Evolutionary conservation across 2,113 vertebrate genomes (phyloP).

Genomic region (Aythya baeri): DNA sequence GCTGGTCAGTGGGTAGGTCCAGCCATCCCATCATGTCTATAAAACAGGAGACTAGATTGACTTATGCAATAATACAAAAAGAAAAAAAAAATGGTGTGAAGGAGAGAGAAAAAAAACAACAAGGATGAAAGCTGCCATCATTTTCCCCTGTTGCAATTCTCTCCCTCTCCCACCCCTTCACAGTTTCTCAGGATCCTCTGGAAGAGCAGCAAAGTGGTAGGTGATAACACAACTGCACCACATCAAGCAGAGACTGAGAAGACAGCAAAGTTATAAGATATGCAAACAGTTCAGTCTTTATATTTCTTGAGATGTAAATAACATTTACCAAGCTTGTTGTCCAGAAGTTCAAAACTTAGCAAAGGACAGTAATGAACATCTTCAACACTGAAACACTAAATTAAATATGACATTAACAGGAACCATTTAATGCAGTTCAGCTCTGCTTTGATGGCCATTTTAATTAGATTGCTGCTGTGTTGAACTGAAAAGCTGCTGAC

Average conservation of each 20-base stretch:
- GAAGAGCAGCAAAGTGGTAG: not conserved
- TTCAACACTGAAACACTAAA: slow-evolving; percentile 59
- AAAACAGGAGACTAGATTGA: not conserved
- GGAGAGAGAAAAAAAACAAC: not conserved
- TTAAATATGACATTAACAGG: slow-evolving; percentile 75
- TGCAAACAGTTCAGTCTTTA: not conserved
- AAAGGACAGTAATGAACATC: slow-evolving; percentile 57
- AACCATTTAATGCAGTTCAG: slow-evolving; percentile 56
- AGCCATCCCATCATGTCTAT: rapidly evolving
- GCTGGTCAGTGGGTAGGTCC: not conserved
- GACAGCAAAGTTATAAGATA: not conserved
- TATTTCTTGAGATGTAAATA: slow-evolving; percentile 50
- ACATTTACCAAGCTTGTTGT: slow-evolving; percentile 35
- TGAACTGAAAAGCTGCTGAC: slow-evolving; percentile 61
- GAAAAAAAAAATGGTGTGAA: rapidly evolving
- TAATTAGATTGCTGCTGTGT: slow-evolving; percentile 70
- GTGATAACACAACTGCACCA: not conserved
- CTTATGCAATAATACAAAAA: not conserved
- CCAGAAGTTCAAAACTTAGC: slow-evolving; percentile 32
- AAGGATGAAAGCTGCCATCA: not conserved
- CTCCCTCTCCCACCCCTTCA: not conserved
- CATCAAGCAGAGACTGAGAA: not conserved
- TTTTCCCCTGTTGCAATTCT: not conserved
- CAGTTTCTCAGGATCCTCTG: not conserved
- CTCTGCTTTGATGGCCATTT: slow-evolving; percentile 69